Evolutionary conservation across 1,140 invertebrate species (phyloP), one percentile per base, ranked within the genome.

Genomic region (Papilio machaon): DNA sequence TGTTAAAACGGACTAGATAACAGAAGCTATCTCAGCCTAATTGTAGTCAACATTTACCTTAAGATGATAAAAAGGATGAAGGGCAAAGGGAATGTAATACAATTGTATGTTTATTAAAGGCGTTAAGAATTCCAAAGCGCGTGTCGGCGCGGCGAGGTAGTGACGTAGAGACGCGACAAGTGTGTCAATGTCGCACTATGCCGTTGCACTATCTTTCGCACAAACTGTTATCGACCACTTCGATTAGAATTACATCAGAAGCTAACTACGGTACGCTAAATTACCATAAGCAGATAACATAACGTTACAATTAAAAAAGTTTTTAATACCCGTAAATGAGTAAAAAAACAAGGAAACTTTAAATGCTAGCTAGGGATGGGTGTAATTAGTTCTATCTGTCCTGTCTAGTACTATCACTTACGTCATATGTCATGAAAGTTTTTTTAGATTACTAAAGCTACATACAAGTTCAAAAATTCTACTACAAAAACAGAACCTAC

Each of bases 151-250:
- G 30, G 81, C 85, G 88, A 83, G 85, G 83, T 83, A 84, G 88
- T 90, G 91, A 89, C 88, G 88, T 82, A 86, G 88, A 86, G 90
- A 88, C 90, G 85, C 85, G 85, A 87, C 91, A 92, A 91, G 88
- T 94, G 88, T 94, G 92, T 94, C 92, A 94, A 93, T 94, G 92
- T 88, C 92, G 87, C 60, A 85, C 83, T 81, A 84, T 82, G 85
- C 77, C 84, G 85, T 83, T 83, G 83, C 83, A 89, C 88, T 92
- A 92, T 92, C 91, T 90, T 88, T 91, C 88, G 88, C 86, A 86
- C 87, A 86, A 87, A 88, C 88, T 89, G 88, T 94, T 92, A 94
- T 93, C 91, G 91, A 91, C 89, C 89, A 90, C 87, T 91, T 91
- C 88, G 89, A 86, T 90, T 90, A 89, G 77, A 67, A 79, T 79